Base-by-base conservation (phyloP, 2,113 vertebrate species). In the Prinia subflava region DNA sequence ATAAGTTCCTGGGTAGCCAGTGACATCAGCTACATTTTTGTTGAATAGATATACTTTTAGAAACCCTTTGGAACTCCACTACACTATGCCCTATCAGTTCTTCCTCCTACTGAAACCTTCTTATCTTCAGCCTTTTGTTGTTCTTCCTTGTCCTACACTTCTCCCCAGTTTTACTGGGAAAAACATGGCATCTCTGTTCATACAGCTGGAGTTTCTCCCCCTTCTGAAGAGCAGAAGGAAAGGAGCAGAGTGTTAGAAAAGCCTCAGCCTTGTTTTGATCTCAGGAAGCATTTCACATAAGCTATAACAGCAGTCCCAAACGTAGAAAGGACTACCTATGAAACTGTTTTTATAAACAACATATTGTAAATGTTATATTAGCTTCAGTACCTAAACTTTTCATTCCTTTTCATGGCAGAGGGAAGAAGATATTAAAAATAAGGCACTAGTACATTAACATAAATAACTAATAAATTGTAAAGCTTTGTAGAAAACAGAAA, bases 401-500 rank as follows among this genome's bases (percentile, higher is more conserved):
- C 68, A 90, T 81, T 90, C 67, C 19, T 80, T 83, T 92, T 84
- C 53, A 42, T 64, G 75, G 60, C n/a, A 86, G 68, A 91, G 41
- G 77, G 87, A 97, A 96, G 73, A 96, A 82, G 89, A 93, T 86
- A 94, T 82, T 97, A 70, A 97, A 97, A 97, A 96, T 92, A 96
- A 94, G 85, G 79, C 80, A 94, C 49, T 67, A 80, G 84, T 85
- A 94, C 56, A 93, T 97, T 97, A 97, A 95, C 89, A 95, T 97
- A 97, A 97, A 96, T 96, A 93, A 87, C 92, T 96, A 97, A 97
- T 97, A 97, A 97, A 97, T 96, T 92, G 62, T 93, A 95, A 90
- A 69, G 78, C 87, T 96, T 96, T 89, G 89, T 91, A 96, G 95
- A 92, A 96, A 97, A 96, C 83, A 88, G 88, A 92, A 97, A 96